Evolutionary conservation across 2,888 invertebrate genomes (phyloP).

Genomic region (Drosophila borealis): DNA sequence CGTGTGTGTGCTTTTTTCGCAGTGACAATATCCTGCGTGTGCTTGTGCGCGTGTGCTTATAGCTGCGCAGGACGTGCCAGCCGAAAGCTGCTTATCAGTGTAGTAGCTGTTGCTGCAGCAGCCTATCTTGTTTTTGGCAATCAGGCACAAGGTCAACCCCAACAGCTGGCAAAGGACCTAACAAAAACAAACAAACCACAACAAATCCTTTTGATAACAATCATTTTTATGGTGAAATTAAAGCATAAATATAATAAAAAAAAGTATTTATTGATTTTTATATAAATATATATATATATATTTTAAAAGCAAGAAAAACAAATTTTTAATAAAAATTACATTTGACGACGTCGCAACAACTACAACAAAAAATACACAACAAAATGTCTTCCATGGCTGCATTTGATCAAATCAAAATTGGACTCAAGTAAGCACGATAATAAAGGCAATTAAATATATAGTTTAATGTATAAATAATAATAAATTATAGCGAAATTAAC

Average conservation of each 20-base stretch:
- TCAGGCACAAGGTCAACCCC: slow-evolving; percentile 59
- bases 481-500: no score
- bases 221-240: slow-evolving; percentile 10
- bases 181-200: slow-evolving; percentile 11
- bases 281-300: not conserved
- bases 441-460: no score
- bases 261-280: slow-evolving; percentile 8
- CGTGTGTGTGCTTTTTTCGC: slow-evolving; percentile 46
- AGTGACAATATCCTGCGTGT: slow-evolving; percentile 34
- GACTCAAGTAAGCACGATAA: slow-evolving; percentile 80
- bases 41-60: slow-evolving; percentile 18
- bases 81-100: slow-evolving; percentile 60
- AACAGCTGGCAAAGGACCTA: slow-evolving; percentile 56
- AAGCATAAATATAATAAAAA: not conserved
- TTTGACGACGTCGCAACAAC: slow-evolving; percentile 14
- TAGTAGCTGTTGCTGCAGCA: slow-evolving; percentile 33
- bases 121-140: slow-evolving; percentile 45
- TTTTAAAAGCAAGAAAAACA: not conserved
- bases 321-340: slow-evolving; percentile 14
- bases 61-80: slow-evolving; percentile 68
- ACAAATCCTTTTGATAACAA: slow-evolving; percentile 21
- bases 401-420: slow-evolving; percentile 83
- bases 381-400: slow-evolving; percentile 83
- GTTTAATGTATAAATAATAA: no score
- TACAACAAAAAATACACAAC: slow-evolving; percentile 23